Percentiles rank a stretch among this genome's conserved stretches.
These are phyloP conservation scores for Catostomus latipinnis DNA, from an alignment of 2,797 vertebrate species.

Conservation along the genomic window DNA sequence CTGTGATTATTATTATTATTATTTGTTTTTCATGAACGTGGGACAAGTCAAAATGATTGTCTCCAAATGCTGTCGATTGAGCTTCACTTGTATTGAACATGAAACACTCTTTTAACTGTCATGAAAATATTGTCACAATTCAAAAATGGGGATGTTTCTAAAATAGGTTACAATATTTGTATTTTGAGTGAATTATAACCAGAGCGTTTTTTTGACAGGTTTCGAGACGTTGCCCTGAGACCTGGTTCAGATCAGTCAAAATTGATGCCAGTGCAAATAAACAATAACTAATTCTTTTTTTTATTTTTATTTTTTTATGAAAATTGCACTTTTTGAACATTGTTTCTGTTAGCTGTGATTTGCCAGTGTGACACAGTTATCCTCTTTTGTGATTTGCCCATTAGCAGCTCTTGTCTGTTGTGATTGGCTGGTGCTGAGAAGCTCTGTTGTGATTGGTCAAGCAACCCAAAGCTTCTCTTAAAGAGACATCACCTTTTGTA, in stretches of 20 bases:
- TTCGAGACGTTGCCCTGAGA: background rate
- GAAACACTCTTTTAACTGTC: no score
- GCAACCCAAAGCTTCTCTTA: constrained; percentile 17
- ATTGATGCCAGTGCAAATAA: background rate
- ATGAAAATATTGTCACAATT: no score
- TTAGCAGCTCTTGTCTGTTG: constrained; percentile 4
- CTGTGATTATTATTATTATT: no score
- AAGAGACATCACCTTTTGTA: background rate
- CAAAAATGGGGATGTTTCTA: no score
- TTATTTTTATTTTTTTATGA: background rate
- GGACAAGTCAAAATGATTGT: no score
- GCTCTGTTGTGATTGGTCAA: constrained; percentile 63
- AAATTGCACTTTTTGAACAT: constrained; percentile 66
- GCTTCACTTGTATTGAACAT: no score
- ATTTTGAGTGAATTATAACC: no score
- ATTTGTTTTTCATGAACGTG: no score
- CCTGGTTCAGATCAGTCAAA: constrained; percentile 5
- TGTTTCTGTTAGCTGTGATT: background rate
- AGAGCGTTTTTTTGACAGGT: background rate
- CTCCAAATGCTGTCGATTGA: no score
- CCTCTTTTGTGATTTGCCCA: background rate
- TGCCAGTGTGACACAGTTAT: no score
- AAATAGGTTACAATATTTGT: no score
- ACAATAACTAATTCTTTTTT: background rate
- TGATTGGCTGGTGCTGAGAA: constrained; percentile 66